Evolutionary conservation across 1,140 invertebrate species (phyloP).

Genomic region (Eurytemora carolleeae): DNA sequence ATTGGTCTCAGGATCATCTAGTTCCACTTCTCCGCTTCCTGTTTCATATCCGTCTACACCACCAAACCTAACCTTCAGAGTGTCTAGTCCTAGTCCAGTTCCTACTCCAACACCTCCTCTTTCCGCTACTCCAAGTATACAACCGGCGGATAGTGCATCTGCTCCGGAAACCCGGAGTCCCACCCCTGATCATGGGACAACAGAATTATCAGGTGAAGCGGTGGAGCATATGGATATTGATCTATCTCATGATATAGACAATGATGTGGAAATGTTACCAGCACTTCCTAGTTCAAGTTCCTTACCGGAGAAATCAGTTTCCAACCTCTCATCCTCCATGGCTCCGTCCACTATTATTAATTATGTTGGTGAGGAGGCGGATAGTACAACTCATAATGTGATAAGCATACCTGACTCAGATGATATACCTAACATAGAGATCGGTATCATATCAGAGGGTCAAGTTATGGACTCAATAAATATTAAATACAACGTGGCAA

Average conservation of each 20-base stretch:
- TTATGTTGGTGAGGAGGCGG: background rate
- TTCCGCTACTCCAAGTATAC: background rate
- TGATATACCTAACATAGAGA: slow-evolving; percentile 6
- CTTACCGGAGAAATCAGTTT: background rate
- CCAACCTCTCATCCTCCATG: background rate
- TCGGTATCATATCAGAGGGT: slow-evolving; percentile 3
- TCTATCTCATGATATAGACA: background rate
- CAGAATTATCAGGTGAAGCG: background rate
- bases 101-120: background rate
- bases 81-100: background rate
- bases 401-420: slow-evolving; percentile 14
- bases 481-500: background rate
- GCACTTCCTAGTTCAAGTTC: background rate
- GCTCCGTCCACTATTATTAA: background rate
- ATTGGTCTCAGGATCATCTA: background rate
- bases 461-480: background rate
- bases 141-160: background rate
- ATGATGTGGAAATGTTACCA: background rate
- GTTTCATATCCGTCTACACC: background rate
- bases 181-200: background rate
- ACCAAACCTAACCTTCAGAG: background rate
- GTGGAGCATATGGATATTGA: background rate
- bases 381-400: slow-evolving; percentile 12
- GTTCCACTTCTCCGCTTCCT: background rate
- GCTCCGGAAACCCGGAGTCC: background rate